Conservation (phyloP, 2,797 vertebrate species). For the Pseudomugil gertrudae region DNA sequence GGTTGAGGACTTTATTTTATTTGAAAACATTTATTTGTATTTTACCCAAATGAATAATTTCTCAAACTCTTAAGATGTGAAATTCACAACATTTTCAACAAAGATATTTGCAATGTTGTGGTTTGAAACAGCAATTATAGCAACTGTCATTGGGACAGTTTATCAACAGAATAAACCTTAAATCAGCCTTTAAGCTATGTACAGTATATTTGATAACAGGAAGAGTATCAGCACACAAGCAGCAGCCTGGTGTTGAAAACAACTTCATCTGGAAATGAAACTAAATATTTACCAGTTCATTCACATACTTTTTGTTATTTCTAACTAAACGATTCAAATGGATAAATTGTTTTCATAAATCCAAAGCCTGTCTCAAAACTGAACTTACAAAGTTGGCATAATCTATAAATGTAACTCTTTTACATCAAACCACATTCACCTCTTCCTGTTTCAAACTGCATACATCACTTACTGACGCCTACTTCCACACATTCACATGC, state of each 20-base stretch:
- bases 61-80: background rate
- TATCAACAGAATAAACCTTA: background rate
- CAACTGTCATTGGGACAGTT: background rate
- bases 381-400: background rate
- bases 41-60: background rate
- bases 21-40: background rate
- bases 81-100: background rate
- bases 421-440: slow-evolving; percentile 27
- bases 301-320: background rate
- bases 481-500: slow-evolving; percentile 39
- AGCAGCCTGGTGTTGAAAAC: slow-evolving; percentile 36
- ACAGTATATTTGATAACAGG: slow-evolving; percentile 18
- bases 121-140: background rate
- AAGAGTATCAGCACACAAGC: slow-evolving; percentile 22
- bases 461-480: slow-evolving; percentile 51
- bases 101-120: background rate
- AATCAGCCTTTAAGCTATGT: slow-evolving; percentile 30
- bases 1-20: background rate
- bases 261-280: too few relatives aligned
- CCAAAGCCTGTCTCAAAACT: background rate
- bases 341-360: background rate
- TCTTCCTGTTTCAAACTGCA: slow-evolving; percentile 49
- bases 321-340: background rate
- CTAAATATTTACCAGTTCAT: background rate
- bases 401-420: background rate